phyloP scores from a whole-genome alignment of 2,888 invertebrate species.

The Volucella inanis region DNA sequence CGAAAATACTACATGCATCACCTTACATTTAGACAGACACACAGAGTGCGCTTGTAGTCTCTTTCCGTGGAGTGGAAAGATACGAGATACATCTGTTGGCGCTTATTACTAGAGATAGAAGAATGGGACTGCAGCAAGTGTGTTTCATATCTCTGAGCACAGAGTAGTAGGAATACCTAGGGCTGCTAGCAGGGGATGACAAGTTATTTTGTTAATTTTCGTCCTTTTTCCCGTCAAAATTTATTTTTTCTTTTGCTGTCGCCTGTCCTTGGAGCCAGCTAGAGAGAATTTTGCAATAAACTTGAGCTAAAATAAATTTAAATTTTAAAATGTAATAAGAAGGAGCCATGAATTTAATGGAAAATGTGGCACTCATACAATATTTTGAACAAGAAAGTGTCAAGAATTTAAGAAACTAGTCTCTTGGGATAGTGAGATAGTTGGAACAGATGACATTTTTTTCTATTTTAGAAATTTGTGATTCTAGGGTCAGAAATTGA shows the following conservation, averaged over 20 bases:
- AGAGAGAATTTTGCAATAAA: too few species aligned
- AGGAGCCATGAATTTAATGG: too few species aligned
- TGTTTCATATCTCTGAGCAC: background rate
- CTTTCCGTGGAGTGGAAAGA: background rate
- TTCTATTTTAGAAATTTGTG: too few species aligned
- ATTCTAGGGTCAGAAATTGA: too few species aligned
- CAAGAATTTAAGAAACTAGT: too few species aligned
- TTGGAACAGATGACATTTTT: too few species aligned
- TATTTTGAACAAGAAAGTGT: too few species aligned
- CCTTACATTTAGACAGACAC: background rate
- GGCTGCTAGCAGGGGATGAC: conserved; percentile 10
- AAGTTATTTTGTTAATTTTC: conserved; percentile 36
- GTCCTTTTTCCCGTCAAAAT: conserved; percentile 12
- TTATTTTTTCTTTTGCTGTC: background rate
- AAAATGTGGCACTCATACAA: too few species aligned
- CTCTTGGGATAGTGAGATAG: too few species aligned
- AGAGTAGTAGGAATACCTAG: background rate
- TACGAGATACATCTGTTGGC: conserved; percentile 17
- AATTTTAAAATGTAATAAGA: too few species aligned
- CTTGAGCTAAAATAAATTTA: too few species aligned
- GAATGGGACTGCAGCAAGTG: conserved; percentile 3
- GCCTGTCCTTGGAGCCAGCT: too few species aligned
- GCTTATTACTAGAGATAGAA: conserved; percentile 14
- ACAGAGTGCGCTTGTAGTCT: background rate
- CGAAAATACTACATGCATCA: conserved; percentile 30